Evolutionary conservation across 2,888 invertebrate genomes (phyloP).

Genomic region (Drosophila austrosaltans): DNA sequence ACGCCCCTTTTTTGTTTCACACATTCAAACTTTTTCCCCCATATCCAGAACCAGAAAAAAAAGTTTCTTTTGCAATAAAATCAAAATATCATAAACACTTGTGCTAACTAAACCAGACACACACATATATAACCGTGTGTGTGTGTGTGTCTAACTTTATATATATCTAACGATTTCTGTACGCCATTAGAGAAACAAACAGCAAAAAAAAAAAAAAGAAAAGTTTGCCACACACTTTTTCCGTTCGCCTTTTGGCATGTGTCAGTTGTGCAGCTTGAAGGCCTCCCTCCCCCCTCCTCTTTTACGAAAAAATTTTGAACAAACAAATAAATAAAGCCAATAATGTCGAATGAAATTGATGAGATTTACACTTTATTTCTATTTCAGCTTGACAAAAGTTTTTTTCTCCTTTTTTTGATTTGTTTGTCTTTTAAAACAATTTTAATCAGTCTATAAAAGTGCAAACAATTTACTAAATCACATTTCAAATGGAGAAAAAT

Average conservation of each 20-base stretch:
- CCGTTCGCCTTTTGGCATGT: conserved; percentile 23
- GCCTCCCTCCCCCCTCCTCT: conserved; percentile 8
- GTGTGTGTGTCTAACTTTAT: conserved; percentile 20
- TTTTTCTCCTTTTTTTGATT: background rate
- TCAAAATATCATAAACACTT: conserved; percentile 80
- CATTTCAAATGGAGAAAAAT: background rate
- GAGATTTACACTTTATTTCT: conserved; percentile 37
- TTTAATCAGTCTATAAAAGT: conserved; percentile 14
- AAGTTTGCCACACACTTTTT: conserved; percentile 44
- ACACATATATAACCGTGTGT: conserved; percentile 46
- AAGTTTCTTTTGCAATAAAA: conserved; percentile 70
- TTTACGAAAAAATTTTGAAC: conserved; percentile 19
- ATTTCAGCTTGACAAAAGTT: conserved; percentile 24
- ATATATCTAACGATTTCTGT: conserved; percentile 24
- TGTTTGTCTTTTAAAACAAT: conserved; percentile 23
- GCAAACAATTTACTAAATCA: conserved; percentile 5
- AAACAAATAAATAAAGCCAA: conserved; percentile 73
- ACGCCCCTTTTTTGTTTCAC: background rate
- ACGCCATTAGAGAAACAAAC: conserved; percentile 72
- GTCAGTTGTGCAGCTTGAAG: conserved; percentile 37
- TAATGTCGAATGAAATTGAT: conserved; percentile 68
- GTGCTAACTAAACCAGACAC: conserved; percentile 36
- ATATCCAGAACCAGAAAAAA: background rate
- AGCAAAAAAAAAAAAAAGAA: conserved; percentile 53
- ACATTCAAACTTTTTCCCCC: conserved; percentile 9